Evolutionary conservation across 2,797 vertebrate species (phyloP).

Genomic region (Macropus fuliginosus): DNA sequence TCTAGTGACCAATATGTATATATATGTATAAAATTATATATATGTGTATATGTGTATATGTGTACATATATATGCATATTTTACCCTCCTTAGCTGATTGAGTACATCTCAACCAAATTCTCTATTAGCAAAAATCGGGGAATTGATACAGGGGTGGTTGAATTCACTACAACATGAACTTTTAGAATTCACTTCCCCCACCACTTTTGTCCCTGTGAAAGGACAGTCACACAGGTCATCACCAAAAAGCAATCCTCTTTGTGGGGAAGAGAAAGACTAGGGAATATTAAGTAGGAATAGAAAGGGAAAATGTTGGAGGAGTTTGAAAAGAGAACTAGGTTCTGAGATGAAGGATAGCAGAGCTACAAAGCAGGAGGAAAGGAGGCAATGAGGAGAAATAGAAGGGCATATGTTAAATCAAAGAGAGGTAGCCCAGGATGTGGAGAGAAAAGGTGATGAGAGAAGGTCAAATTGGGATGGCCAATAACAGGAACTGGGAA

Average conservation of each 20-base stretch:
- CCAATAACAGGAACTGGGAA: fast-evolving
- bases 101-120: not conserved
- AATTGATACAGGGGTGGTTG: not conserved
- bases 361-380: fast-evolving
- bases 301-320: not conserved
- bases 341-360: not conserved
- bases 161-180: not conserved
- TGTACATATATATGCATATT: not conserved
- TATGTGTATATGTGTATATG: no score
- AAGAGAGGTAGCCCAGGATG: not conserved
- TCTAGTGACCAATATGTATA: not conserved
- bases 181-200: not conserved
- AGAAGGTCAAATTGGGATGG: no score
- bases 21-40: no score
- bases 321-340: not conserved
- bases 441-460: not conserved
- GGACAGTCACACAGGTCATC: not conserved
- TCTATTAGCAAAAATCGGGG: not conserved
- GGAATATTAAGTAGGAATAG: not conserved
- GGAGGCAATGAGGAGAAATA: not conserved
- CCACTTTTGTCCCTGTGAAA: not conserved
- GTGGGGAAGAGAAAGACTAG: not conserved
- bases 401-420: not conserved
- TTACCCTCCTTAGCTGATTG: not conserved
- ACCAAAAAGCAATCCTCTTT: not conserved